Conservation (phyloP, 2,113 vertebrate species). For the Actenoides hombroni region DNA sequence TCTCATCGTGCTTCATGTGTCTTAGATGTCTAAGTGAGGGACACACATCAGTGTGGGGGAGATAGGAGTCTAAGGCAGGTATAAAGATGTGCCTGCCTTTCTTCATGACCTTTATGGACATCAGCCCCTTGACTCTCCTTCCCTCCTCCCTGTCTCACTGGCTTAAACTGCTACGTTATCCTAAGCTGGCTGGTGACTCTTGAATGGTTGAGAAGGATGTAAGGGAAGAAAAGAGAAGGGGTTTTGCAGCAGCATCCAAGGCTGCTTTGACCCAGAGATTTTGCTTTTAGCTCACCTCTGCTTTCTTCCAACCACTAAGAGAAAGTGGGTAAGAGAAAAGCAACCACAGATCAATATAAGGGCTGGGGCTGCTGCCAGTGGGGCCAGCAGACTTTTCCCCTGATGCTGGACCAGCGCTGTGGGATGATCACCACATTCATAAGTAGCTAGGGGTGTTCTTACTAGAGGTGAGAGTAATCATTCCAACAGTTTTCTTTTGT, state of each 20-base stretch:
- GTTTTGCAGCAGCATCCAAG: not conserved
- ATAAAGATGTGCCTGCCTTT: not conserved
- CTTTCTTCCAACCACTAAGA: not conserved
- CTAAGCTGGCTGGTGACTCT: not conserved
- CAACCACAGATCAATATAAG: not conserved
- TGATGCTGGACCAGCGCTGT: not conserved
- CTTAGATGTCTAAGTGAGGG: not conserved
- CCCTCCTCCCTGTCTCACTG: not conserved
- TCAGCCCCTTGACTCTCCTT: not conserved
- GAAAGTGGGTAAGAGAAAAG: not conserved
- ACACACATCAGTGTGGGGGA: not conserved
- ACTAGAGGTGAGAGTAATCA: not conserved
- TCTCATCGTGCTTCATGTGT: not conserved
- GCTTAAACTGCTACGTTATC: not conserved
- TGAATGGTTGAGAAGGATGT: fast-evolving
- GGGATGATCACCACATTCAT: not conserved
- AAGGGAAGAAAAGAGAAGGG: not conserved
- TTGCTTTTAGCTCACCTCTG: not conserved
- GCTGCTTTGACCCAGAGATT: not conserved
- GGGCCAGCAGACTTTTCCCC: not conserved
- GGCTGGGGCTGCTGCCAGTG: not conserved
- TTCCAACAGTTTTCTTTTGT: not conserved
- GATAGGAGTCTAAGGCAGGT: fast-evolving
- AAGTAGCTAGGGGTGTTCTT: not conserved
- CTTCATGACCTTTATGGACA: not conserved